Evolutionary conservation across 53 echinoderm and acorn worm genomes (phyloP).

Genomic region (Mesocentrotus franciscanus): DNA sequence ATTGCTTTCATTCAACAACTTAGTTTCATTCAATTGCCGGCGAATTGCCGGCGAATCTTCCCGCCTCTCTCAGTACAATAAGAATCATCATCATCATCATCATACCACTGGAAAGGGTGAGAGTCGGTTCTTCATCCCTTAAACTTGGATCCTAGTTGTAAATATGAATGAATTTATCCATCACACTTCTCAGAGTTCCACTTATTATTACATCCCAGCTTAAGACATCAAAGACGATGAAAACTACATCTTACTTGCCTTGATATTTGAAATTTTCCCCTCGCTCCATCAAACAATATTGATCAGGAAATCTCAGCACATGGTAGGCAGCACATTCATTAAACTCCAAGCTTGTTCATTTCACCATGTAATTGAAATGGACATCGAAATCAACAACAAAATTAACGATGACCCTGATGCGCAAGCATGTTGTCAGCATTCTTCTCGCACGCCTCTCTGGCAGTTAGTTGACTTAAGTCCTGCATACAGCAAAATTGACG

Average conservation of each 20-base stretch:
- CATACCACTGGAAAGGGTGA: not conserved
- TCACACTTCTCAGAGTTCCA: not conserved
- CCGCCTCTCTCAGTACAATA: too few species aligned
- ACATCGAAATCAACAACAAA: conserved; percentile 48
- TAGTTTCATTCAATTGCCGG: not conserved
- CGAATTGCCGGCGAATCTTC: too few species aligned
- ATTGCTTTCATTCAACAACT: not conserved
- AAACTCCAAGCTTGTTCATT: conserved; percentile 24
- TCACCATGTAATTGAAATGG: conserved; percentile 42
- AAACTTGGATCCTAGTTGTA: not conserved
- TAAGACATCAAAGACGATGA: not conserved
- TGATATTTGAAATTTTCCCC: not conserved
- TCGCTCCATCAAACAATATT: conserved; percentile 5
- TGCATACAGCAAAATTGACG: conserved; percentile 58
- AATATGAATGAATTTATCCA: not conserved
- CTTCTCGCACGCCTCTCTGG: not conserved
- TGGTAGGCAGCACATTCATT: conserved; percentile 39
- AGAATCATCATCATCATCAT: not conserved
- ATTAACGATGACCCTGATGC: conserved; percentile 45
- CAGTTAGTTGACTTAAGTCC: conserved; percentile 56
- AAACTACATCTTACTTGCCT: not conserved
- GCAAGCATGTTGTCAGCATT: not conserved
- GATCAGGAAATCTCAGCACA: conserved; percentile 39
- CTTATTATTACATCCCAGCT: not conserved
- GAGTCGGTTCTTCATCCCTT: not conserved